Evolutionary conservation across 1,140 invertebrate species (phyloP), one percentile per base, ranked within the genome.

Genomic region (Bicyclus anynana): DNA sequence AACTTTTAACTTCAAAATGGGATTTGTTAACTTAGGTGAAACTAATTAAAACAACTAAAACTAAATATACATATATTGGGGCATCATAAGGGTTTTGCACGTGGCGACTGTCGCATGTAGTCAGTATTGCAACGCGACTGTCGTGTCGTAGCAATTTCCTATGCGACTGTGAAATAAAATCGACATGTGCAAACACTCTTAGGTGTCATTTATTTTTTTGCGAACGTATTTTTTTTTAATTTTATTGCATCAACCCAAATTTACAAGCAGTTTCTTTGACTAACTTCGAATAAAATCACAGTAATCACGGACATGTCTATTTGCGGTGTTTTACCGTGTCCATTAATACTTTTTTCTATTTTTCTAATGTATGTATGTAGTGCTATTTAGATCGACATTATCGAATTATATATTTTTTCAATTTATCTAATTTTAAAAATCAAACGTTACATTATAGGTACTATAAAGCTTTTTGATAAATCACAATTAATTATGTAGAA

Each of bases 171-270:
- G n/a, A n/a, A n/a, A n/a, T n/a, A n/a, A n/a, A n/a, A n/a, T n/a
- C n/a, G n/a, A n/a, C 23, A 23, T 23, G 23, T 23, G 7, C 23
- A 23, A 7, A 23, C 3, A 7, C 23, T 23, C 23, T 4, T 27
- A 27, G 26, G 29, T 33, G 10, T 12, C 10, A n/a, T 12, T 33
- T 7, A 33, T 33, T 12, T 59, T n/a, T 52, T 37, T 59, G 57
- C 67, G 67, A 68, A 74, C 73, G 69, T 60, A 70, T 71, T 58
- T 53, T 53, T 33, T 44, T 37, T 14, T 51, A 54, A 65, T 65
- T 71, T 83, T 83, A 85, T 85, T 85, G 82, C 82, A 85, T 80
- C 82, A 69, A 74, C 82, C 82, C 82, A 83, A 80, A 77, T 76
- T 74, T 67, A 60, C 58, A 60, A 33, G 10, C 20, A 44, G 42